These are phyloP conservation scores for Leptothorax acervorum DNA, from an alignment of 2,888 invertebrate species.

Conservation along the genomic window DNA sequence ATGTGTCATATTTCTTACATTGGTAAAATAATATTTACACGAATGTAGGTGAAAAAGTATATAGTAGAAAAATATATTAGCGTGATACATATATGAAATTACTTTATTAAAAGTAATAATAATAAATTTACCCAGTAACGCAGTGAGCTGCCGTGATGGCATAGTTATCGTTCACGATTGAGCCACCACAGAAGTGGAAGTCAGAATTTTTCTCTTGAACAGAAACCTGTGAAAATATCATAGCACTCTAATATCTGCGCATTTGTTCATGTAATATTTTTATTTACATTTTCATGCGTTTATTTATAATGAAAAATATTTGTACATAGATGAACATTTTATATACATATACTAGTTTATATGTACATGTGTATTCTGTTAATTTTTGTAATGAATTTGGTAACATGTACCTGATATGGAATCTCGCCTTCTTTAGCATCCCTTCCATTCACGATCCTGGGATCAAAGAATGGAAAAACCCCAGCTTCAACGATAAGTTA, in stretches of 20 bases:
- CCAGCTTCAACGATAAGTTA: conserved; percentile 42
- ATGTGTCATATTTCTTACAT: background rate
- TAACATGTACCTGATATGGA: conserved; percentile 77
- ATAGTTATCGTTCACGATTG: conserved; percentile 69
- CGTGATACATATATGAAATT: background rate
- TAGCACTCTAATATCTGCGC: background rate
- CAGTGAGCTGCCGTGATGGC: conserved; percentile 80
- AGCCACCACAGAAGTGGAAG: conserved; percentile 80
- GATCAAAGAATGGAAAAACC: conserved; percentile 28
- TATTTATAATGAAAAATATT: background rate
- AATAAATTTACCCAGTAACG: conserved; percentile 61
- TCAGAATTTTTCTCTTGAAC: conserved; percentile 61
- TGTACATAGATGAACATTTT: no score
- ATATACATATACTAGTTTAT: no score
- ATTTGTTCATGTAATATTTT: background rate
- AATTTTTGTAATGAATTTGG: background rate
- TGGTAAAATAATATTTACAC: background rate
- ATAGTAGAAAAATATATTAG: background rate
- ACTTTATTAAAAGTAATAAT: background rate
- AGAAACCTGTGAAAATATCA: conserved; percentile 69
- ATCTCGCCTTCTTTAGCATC: conserved; percentile 76
- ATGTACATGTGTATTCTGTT: background rate
- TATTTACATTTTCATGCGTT: background rate
- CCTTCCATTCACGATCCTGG: conserved; percentile 74
- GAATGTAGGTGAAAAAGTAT: background rate